These are phyloP conservation scores for Myotis brandtii DNA, from an alignment of 2,113 vertebrate genomes.

Conservation along the genomic window DNA sequence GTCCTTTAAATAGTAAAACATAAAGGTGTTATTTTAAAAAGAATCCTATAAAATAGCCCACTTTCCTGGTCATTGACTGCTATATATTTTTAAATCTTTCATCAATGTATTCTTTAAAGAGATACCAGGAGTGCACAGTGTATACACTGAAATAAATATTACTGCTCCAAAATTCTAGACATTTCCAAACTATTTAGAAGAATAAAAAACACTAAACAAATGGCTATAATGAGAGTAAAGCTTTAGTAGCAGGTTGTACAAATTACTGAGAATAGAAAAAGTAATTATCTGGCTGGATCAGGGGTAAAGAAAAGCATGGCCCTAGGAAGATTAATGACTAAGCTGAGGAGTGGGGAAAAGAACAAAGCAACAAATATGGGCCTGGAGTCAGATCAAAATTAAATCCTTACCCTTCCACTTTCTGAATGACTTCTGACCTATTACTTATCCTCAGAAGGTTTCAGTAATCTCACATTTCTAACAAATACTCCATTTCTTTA, in stretches of 20 bases:
- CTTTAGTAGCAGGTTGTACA: not conserved
- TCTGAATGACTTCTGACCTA: not conserved
- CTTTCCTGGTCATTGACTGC: not conserved
- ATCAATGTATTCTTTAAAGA: not conserved
- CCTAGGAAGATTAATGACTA: not conserved
- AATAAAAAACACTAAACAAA: not conserved
- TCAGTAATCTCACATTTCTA: not conserved
- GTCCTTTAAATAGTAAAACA: conserved; percentile 8
- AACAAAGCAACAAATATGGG: not conserved
- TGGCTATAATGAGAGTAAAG: not conserved
- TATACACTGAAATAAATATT: not conserved
- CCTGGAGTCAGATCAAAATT: not conserved
- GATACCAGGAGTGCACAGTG: not conserved
- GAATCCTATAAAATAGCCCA: not conserved
- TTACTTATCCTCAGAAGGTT: not conserved
- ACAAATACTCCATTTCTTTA: not conserved
- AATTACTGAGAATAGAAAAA: not conserved
- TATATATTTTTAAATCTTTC: conserved; percentile 22
- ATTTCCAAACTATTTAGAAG: not conserved
- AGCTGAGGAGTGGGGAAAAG: not conserved
- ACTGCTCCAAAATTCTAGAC: not conserved
- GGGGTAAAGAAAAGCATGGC: not conserved
- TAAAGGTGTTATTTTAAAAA: not conserved
- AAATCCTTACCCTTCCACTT: not conserved
- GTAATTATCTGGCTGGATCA: not conserved